Conservation (phyloP, 2,888 invertebrate genomes). For the Oconnorella tubifera region DNA sequence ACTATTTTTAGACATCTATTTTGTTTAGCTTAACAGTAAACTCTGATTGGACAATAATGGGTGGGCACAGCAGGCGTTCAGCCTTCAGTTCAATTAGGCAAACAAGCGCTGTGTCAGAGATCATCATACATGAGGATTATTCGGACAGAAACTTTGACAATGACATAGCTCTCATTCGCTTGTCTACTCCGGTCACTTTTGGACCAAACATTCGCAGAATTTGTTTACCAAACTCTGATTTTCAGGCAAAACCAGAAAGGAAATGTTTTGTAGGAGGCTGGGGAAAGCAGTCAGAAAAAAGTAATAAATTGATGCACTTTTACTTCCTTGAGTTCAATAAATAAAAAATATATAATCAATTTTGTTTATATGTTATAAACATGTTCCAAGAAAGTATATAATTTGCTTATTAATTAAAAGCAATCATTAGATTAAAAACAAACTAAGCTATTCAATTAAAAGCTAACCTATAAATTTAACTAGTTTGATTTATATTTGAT, state of each 20-base stretch:
- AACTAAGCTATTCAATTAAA: no score
- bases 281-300: constrained; percentile 8
- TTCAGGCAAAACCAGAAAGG: neutral
- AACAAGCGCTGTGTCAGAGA: neutral
- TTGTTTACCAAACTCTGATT: constrained; percentile 7
- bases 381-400: no score
- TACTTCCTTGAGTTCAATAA: no score
- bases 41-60: neutral
- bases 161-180: constrained; percentile 9
- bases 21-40: neutral
- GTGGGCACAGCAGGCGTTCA: constrained; percentile 11
- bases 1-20: no score
- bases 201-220: neutral
- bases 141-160: neutral
- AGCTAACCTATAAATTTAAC: no score
- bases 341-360: no score
- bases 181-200: neutral
- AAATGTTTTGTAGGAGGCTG: constrained; percentile 11
- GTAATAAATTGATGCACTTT: no score
- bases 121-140: neutral
- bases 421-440: no score
- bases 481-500: no score
- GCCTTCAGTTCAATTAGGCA: neutral
- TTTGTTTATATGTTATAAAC: no score
- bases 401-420: no score